These are phyloP conservation scores for Actinemys pallida DNA, from an alignment of 2,113 vertebrate genomes.

Conservation along the genomic window DNA sequence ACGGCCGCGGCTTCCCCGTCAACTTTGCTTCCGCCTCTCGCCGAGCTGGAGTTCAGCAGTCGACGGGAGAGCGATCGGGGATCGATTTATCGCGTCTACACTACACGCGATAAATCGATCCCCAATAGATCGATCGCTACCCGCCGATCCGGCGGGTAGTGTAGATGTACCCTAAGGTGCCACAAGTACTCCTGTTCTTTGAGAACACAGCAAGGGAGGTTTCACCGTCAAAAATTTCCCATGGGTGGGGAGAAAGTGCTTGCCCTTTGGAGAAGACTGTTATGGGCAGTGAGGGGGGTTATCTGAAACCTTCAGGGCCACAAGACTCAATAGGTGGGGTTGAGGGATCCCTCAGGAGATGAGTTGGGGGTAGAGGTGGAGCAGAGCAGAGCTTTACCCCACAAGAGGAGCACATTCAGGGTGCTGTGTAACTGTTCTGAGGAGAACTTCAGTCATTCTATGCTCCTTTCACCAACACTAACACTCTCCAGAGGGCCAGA, in stretches of 20 bases:
- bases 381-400: not conserved
- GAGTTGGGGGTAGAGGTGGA: fast-evolving
- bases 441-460: not conserved
- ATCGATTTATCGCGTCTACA: too few species aligned
- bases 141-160: too few species aligned
- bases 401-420: not conserved
- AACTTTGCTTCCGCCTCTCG: too few species aligned
- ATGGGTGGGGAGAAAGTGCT: not conserved
- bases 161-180: too few species aligned
- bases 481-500: not conserved
- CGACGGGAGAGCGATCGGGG: too few species aligned
- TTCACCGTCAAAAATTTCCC: not conserved
- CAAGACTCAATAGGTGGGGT: not conserved
- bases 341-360: not conserved
- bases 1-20: too few species aligned
- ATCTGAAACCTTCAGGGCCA: not conserved
- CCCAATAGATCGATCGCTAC: too few species aligned
- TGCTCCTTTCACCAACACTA: not conserved
- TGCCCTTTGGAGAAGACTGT: fast-evolving
- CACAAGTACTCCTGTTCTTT: too few species aligned
- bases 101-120: too few species aligned
- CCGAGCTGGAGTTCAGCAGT: too few species aligned
- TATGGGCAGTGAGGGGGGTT: not conserved
- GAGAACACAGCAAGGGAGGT: not conserved
- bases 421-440: not conserved